These are phyloP conservation scores for Brotogeris chrysoptera DNA, from an alignment of 2,797 vertebrate genomes.

Conservation along the genomic window DNA sequence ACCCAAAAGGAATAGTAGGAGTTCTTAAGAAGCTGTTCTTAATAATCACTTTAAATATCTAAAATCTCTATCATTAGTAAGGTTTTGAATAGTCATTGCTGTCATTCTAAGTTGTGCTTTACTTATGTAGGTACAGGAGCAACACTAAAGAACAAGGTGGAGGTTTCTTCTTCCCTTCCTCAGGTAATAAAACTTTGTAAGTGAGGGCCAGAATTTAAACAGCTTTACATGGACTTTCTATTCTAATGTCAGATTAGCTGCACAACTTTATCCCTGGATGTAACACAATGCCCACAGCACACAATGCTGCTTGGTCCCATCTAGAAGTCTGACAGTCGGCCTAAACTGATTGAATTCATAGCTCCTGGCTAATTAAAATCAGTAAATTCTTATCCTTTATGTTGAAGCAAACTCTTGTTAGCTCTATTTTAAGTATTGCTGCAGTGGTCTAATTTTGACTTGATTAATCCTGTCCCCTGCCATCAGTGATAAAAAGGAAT, in stretches of 20 bases:
- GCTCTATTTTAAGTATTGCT: conserved; percentile 3
- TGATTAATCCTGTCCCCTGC: neutral
- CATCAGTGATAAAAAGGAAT: neutral
- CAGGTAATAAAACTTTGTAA: conserved; percentile 60
- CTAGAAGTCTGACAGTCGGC: neutral
- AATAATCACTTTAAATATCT: neutral
- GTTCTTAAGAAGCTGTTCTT: neutral
- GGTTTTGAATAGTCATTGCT: neutral
- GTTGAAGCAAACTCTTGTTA: neutral
- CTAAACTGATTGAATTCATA: neutral
- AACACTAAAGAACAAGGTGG: conserved; percentile 62
- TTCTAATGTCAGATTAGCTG: neutral
- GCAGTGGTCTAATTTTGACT: conserved; percentile 8
- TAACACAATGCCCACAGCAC: neutral
- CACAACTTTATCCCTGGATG: neutral
- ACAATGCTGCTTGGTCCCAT: neutral
- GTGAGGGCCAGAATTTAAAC: neutral
- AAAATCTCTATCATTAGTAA: neutral
- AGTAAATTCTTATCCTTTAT: neutral
- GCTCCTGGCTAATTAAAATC: neutral
- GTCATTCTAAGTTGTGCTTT: neutral
- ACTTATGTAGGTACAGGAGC: conserved; percentile 41
- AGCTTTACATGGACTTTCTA: neutral
- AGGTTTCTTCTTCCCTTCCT: conserved; percentile 45
- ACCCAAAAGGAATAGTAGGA: neutral